A percentile compares a stretch with the other conserved stretches of the same genome.
Conservation (phyloP, 2,797 vertebrate species). For the Anabacerthia variegaticeps region DNA sequence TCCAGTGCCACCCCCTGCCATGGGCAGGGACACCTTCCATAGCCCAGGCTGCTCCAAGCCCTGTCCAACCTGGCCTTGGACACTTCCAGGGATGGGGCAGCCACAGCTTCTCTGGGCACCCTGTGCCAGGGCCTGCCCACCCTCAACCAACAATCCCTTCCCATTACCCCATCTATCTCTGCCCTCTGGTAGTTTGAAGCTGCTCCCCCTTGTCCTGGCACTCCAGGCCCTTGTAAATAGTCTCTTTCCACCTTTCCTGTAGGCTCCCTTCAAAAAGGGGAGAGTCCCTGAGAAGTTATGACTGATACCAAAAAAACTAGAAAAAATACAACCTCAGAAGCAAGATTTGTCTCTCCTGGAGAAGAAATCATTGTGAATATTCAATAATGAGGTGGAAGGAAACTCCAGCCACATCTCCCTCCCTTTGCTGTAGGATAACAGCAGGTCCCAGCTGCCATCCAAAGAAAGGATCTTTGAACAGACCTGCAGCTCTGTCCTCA, state of each 20-base stretch:
- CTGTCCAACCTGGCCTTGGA: neutral
- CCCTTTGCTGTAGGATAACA: rapidly evolving
- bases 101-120: neutral
- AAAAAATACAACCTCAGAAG: neutral
- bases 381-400: neutral
- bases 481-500: neutral
- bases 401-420: neutral
- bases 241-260: neutral
- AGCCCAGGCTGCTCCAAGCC: neutral
- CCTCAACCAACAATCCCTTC: neutral
- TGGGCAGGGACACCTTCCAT: neutral
- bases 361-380: neutral
- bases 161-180: rapidly evolving
- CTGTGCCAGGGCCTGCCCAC: neutral
- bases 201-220: rapidly evolving
- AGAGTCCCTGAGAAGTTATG: neutral
- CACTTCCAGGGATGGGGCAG: neutral
- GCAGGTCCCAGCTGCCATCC: neutral
- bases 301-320: neutral
- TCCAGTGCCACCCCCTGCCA: neutral
- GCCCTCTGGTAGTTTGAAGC: neutral
- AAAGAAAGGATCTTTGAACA: neutral
- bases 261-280: rapidly evolving
- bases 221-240: neutral
- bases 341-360: neutral